Base-by-base conservation (phyloP, 2,797 vertebrate genomes). In the Pristis pectinata region DNA sequence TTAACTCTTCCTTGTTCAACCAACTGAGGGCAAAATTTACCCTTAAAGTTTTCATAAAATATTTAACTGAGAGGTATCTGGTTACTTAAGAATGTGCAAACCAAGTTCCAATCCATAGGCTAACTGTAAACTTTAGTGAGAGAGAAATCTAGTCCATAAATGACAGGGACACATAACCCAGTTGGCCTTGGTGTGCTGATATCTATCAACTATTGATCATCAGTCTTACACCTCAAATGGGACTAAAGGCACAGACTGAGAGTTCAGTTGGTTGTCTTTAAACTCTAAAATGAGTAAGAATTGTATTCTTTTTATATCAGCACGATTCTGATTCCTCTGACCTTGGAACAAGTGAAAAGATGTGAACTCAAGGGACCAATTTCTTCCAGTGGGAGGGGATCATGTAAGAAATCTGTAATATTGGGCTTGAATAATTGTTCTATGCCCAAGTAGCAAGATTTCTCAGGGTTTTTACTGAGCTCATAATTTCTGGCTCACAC, bases 291-390 rank as follows among this genome's bases (percentile, higher is more conserved):
- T 85, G 82, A 56, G 82, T 56, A 82, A 85, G 44, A 56, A 53
- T 27, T 85, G 53, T 85, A 56, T 53, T 85, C 49, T 85, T 44
- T 85, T 85, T 53, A 85, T 53, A 56, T 85, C 49, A 85, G 56
- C 49, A 85, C 44, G 11, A 53, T 85, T 85, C 56, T 53, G 56
- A 85, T 85, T 85, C 30, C 82, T 30, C 82, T 56, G 49, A 30
- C 82, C 82, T 85, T 85, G 44, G 82, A 53, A 85, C 44, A 85
- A 85, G 56, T 85, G 82, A 85, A 85, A 85, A 85, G 82, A 85
- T 13, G 24, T 85, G 82, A 85, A 85, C 10, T 85, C 82, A 56
- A 85, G 49, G 82, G 56, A 30, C 82, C 82, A 44, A 56, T 85
- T 80, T 85, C 82, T 85, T 85, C 53, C 82, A 56, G 49, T 53